A percentile compares a stretch with the other conserved stretches of the same genome.
Conservation (phyloP, 2,888 invertebrate species). For the Cephonodes hylas region DNA sequence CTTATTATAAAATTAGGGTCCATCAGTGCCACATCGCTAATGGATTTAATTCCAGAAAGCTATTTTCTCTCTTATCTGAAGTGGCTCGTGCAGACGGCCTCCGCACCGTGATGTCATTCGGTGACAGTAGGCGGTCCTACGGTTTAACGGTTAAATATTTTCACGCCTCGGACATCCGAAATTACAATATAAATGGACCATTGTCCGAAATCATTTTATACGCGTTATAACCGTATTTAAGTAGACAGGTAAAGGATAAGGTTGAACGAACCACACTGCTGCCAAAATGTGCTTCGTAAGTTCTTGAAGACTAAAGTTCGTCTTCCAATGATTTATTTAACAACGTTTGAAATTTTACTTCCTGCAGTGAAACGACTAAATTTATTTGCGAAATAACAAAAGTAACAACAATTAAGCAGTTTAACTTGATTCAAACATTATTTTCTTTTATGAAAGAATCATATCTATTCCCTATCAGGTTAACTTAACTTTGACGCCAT, state of each 20-base stretch:
- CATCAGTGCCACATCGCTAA: neutral
- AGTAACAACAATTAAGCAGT: neutral
- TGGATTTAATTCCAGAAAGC: conserved; percentile 8
- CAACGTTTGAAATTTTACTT: neutral
- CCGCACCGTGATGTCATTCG: conserved; percentile 35
- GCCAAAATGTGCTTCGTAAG: neutral
- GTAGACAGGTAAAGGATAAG: neutral
- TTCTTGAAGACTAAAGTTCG: neutral
- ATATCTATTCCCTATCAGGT: too few species aligned
- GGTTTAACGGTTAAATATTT: conserved; percentile 10
- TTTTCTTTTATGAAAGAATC: too few species aligned
- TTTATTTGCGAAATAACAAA: neutral
- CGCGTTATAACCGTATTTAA: neutral
- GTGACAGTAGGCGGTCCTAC: conserved; percentile 23
- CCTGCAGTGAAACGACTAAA: neutral
- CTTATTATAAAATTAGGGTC: neutral
- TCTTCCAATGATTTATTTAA: neutral
- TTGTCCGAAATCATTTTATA: conserved; percentile 11
- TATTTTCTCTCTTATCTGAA: conserved; percentile 12
- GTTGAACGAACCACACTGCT: neutral
- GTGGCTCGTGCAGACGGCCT: conserved; percentile 29
- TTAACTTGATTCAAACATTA: neutral
- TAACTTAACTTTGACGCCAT: neutral
- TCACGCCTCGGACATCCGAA: conserved; percentile 10
- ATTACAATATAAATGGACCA: conserved; percentile 15